A percentile compares a stretch with the other conserved stretches of the same genome.
Conservation (phyloP, 2,888 invertebrate species). For the Didymodactylos carnosus region DNA sequence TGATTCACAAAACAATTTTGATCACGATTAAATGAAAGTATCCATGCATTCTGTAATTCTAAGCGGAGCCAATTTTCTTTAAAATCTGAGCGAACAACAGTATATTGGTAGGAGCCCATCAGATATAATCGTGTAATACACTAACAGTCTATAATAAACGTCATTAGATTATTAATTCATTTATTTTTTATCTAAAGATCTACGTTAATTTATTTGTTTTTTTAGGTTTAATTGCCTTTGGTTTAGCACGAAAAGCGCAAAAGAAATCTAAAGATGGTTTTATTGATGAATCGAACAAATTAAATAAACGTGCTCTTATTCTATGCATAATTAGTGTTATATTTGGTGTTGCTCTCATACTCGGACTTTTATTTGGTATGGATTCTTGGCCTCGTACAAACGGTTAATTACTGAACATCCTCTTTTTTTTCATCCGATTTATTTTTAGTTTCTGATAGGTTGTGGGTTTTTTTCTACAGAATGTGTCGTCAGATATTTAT, state of each 20-base stretch:
- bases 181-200: neutral
- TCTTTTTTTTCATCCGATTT: too few relatives aligned
- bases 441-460: neutral
- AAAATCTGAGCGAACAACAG: too few relatives aligned
- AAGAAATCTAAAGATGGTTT: conserved; percentile 13
- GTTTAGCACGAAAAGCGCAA: conserved; percentile 11
- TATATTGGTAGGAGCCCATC: too few relatives aligned
- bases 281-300: conserved; percentile 8
- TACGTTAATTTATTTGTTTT: neutral
- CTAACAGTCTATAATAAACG: too few relatives aligned
- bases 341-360: conserved; percentile 2
- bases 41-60: too few relatives aligned
- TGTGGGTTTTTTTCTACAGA: neutral
- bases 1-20: too few relatives aligned
- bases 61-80: too few relatives aligned
- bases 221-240: conserved; percentile 4
- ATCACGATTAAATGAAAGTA: too few relatives aligned
- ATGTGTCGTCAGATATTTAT: neutral
- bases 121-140: too few relatives aligned
- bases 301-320: conserved; percentile 3
- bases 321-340: conserved; percentile 1
- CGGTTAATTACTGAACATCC: neutral
- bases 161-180: too few relatives aligned
- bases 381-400: conserved; percentile 13
- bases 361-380: neutral